Base-by-base conservation (phyloP, 2,113 vertebrate genomes). In the Mus pahari region DNA sequence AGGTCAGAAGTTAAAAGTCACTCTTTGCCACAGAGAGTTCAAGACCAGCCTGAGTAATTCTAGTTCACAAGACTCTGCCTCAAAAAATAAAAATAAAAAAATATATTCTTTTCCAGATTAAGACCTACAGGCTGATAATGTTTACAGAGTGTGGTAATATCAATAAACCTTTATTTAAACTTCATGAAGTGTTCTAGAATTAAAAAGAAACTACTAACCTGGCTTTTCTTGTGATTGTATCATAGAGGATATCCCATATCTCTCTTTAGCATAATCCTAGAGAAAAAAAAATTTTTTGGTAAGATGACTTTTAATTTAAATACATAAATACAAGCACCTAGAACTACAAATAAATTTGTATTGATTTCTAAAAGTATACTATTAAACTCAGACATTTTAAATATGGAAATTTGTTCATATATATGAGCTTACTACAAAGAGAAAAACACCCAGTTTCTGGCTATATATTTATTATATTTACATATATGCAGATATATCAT, bases 191-290 rank as follows among this genome's bases (percentile, higher is more conserved):
- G 10, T 10, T 93, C 60, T 96, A 79, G 74, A 94, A 95, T 91
- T 64, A 95, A 5, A 64, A 74, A 71, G 82, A 89, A 90, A 73
- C 93, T 97, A 99, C 99, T 99, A 97, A 99, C 99, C 99, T 98
- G 99, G 98, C 98, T 99, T 99, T 93, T 99, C 98, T 98, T 99
- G 99, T 64, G 99, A 99, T 91, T 99, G 99, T 97, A 99, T 98
- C 99, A 99, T 98, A 83, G 99, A 98, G 74, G 98, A 97, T 91
- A 99, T 96, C 93, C 99, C 99, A 87, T 99, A 99, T 96, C 99
- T 99, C 97, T 99, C 99, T 98, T 99, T 99, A 94, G 99, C 99
- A 98, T 99, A 99, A 98, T 99, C 99, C 99, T 99, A 98, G 97
- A 97, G 96, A 83, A 97, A 90, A 97, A 92, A 3, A 17, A 20